Percentiles rank a stretch among this genome's conserved stretches.
Evolutionary conservation across 2,888 invertebrate species (phyloP).

Genomic region (Lasioglossum marginatum): DNA sequence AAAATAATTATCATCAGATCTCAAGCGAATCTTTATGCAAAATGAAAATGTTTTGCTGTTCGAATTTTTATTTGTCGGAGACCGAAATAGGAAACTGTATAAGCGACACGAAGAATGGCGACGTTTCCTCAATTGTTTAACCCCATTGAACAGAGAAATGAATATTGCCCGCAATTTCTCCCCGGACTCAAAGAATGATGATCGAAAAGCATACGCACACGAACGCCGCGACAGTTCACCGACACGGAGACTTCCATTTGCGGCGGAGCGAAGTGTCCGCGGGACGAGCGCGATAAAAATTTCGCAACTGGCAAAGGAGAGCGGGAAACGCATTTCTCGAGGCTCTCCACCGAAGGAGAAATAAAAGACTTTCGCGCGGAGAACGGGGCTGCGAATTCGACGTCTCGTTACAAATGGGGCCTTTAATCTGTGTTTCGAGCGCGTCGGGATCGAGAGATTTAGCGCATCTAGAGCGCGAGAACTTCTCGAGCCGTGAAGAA

Average conservation of each 20-base stretch:
- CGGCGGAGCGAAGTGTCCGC: neutral
- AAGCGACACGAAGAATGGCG: neutral
- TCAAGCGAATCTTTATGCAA: no score
- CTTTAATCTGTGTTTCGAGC: constrained; percentile 40
- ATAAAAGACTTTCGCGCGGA: neutral
- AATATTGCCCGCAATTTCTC: neutral
- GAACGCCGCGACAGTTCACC: neutral
- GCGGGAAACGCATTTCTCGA: constrained; percentile 22
- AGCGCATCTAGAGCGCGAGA: constrained; percentile 20
- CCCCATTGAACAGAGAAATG: neutral
- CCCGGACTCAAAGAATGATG: neutral
- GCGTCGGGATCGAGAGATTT: constrained; percentile 28
- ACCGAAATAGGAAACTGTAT: no score
- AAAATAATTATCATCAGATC: no score
- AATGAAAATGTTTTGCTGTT: no score
- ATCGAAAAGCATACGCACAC: neutral
- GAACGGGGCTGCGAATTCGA: neutral
- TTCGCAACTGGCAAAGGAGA: neutral
- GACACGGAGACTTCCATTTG: neutral
- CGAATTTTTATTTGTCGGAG: neutral
- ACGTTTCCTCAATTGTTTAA: neutral
- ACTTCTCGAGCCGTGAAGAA: constrained; percentile 2
- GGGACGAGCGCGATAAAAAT: constrained; percentile 22
- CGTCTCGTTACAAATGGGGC: constrained; percentile 13
- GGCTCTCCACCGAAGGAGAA: neutral